These are phyloP conservation scores for Drosophila melanosoma DNA, from an alignment of 2,888 invertebrate species.

Conservation along the genomic window DNA sequence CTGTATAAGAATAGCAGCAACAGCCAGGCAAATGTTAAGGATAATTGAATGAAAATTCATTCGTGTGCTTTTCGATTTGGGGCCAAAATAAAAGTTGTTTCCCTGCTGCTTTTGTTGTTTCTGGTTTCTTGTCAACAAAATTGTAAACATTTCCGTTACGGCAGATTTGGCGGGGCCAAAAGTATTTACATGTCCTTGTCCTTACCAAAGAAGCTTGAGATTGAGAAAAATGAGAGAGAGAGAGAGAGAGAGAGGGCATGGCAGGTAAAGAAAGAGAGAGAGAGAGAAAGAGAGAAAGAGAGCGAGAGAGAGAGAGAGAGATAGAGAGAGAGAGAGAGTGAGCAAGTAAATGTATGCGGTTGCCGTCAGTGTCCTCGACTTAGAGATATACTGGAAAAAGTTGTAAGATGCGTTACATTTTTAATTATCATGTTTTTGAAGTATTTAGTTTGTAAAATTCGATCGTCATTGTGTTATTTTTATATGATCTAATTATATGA, in stretches of 20 bases:
- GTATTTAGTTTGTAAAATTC: background rate
- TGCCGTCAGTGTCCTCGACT: background rate
- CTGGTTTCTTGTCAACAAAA: slow-evolving; percentile 59
- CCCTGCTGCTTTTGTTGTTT: slow-evolving; percentile 16
- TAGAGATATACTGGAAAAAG: background rate
- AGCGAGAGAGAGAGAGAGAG: background rate
- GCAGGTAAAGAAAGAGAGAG: background rate
- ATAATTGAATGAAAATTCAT: slow-evolving; percentile 80
- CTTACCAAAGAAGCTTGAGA: slow-evolving; percentile 35
- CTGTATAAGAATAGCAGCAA: slow-evolving; percentile 13
- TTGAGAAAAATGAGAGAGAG: background rate
- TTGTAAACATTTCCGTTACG: slow-evolving; percentile 57
- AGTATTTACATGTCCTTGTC: slow-evolving; percentile 77
- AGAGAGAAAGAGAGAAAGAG: background rate
- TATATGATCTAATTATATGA: background rate
- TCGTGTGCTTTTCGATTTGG: slow-evolving; percentile 79
- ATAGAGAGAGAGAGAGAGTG: background rate
- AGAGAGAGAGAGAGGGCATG: background rate
- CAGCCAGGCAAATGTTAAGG: slow-evolving; percentile 66
- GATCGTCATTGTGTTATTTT: background rate
- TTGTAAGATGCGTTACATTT: background rate
- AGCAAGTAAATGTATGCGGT: background rate
- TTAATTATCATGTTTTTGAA: background rate
- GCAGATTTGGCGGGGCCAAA: slow-evolving; percentile 27
- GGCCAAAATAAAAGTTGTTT: slow-evolving; percentile 43